Percentiles rank a stretch among this genome's conserved stretches.
phyloP scores from a whole-genome alignment of 2,797 vertebrate genomes.

The Champsocephalus esox region DNA sequence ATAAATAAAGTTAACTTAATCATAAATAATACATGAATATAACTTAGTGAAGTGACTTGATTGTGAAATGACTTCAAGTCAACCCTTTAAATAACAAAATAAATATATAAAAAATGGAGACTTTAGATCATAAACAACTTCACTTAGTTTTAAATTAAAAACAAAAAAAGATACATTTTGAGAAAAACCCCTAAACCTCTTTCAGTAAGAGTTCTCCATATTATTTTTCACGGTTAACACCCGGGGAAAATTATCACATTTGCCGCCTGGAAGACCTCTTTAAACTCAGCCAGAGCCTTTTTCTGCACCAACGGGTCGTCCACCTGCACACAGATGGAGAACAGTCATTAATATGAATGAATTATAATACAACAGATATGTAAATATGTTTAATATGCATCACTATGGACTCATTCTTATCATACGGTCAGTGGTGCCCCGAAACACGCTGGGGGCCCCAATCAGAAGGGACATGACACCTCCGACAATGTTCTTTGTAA shows the following conservation, averaged over 20 bases:
- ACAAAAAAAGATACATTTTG: not conserved
- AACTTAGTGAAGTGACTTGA: conserved; percentile 15
- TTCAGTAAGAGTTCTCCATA: not conserved
- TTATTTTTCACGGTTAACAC: not conserved
- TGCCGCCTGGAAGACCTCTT: conserved; percentile 39
- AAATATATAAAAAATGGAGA: conserved; percentile 32
- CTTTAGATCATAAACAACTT: no score
- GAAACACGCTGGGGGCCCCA: no score
- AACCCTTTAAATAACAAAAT: conserved; percentile 42
- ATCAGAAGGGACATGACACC: no score
- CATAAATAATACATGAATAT: conserved; percentile 59
- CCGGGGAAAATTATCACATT: not conserved
- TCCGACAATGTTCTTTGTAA: no score
- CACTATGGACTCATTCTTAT: no score
- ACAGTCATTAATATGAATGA: not conserved
- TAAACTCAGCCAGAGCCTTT: conserved; percentile 65
- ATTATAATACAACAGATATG: not conserved
- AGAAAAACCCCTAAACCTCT: not conserved
- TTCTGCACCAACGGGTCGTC: conserved; percentile 49
- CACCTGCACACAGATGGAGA: conserved; percentile 47
- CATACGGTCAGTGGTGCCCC: no score
- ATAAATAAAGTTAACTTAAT: conserved; percentile 64
- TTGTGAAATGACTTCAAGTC: conserved; percentile 15
- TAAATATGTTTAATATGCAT: no score
- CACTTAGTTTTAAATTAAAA: conserved; percentile 33